phyloP scores from a whole-genome alignment of 2,113 vertebrate species.

The Mugil cephalus region DNA sequence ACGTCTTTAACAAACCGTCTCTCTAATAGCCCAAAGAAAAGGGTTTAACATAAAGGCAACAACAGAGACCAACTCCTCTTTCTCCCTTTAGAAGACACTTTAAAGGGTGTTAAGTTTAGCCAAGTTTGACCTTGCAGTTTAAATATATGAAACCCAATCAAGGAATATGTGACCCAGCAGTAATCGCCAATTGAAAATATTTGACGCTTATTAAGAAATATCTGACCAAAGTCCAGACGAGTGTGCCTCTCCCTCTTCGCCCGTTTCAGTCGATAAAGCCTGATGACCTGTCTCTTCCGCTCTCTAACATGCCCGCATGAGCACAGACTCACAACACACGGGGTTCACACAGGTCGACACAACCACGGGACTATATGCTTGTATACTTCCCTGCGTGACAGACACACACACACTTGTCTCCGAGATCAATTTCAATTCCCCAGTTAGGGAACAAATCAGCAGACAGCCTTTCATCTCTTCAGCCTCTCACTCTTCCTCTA shows the following conservation, averaged over 20 bases:
- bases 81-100: conserved; percentile 11
- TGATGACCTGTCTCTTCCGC: conserved; percentile 7
- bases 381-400: conserved; percentile 38
- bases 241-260: conserved; percentile 30
- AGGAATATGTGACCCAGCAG: conserved; percentile 53
- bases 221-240: conserved; percentile 43
- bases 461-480: conserved; percentile 77
- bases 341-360: conserved; percentile 32
- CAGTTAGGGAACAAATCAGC: conserved; percentile 71
- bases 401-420: conserved; percentile 45
- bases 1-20: background rate
- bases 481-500: conserved; percentile 56
- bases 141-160: conserved; percentile 56
- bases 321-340: conserved; percentile 30
- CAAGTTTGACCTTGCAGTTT: conserved; percentile 51
- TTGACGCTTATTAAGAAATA: conserved; percentile 63
- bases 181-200: conserved; percentile 64
- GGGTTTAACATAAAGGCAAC: conserved; percentile 12
- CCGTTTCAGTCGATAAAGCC: conserved; percentile 49
- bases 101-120: conserved; percentile 34
- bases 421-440: conserved; percentile 81
- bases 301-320: conserved; percentile 27
- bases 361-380: conserved; percentile 25
- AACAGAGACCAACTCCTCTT: conserved; percentile 4
- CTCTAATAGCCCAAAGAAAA: conserved; percentile 14